Evolutionary conservation across 2,797 vertebrate genomes (phyloP).

Genomic region (Enteromius radiatus): DNA sequence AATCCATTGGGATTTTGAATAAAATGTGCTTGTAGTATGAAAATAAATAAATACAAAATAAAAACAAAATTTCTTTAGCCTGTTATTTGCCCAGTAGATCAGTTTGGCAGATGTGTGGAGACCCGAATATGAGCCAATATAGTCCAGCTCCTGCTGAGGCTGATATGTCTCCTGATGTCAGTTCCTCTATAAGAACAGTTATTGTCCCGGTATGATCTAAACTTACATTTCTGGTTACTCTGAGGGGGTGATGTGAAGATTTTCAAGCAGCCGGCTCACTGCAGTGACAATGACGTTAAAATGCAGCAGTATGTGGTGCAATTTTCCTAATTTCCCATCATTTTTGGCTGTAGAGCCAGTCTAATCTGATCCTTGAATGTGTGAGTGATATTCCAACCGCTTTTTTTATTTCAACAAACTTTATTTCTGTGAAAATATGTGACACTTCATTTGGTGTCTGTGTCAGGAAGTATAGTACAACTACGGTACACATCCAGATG

Average conservation of each 20-base stretch:
- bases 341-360: not conserved
- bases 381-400: not conserved
- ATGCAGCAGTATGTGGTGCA: not conserved
- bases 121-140: not conserved
- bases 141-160: not conserved
- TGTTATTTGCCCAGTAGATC: slow-evolving; percentile 4
- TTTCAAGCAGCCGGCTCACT: not conserved
- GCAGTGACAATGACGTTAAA: not conserved
- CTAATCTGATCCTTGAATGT: not conserved
- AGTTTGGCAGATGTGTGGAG: not conserved
- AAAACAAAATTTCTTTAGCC: not conserved
- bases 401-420: slow-evolving; percentile 51
- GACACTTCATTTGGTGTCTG: slow-evolving; percentile 46
- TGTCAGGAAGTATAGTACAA: slow-evolving; percentile 56
- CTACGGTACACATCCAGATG: slow-evolving; percentile 52
- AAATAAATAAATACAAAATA: not conserved
- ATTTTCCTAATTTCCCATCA: not conserved
- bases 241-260: not conserved
- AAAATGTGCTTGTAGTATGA: not conserved
- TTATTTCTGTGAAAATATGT: slow-evolving; percentile 54
- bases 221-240: not conserved
- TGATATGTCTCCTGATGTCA: slow-evolving; percentile 18
- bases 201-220: slow-evolving; percentile 4
- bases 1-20: not conserved
- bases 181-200: slow-evolving; percentile 11